Conservation (phyloP, 2,113 vertebrate species). For the Ahaetulla prasina region DNA sequence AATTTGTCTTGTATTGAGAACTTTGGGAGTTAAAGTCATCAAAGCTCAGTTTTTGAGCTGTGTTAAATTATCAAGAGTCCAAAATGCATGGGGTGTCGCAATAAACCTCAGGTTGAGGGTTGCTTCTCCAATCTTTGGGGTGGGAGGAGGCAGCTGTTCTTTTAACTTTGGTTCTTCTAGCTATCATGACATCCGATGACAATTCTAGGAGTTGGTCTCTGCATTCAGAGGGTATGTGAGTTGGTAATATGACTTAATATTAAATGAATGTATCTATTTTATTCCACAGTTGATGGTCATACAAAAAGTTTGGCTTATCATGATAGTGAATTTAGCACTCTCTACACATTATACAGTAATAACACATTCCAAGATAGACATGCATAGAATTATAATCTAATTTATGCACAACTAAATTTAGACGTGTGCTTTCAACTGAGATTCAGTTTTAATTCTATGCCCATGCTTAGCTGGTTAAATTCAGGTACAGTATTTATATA, state of each 20-base stretch:
- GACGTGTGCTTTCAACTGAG: not conserved
- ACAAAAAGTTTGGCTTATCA: not conserved
- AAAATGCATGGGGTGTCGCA: not conserved
- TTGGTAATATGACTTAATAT: not conserved
- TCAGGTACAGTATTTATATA: not conserved
- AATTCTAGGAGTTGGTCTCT: not conserved
- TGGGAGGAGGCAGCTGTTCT: not conserved
- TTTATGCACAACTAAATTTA: not conserved
- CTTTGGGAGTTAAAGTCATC: not conserved
- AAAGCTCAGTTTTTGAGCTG: not conserved
- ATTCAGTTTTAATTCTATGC: not conserved
- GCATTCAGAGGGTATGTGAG: not conserved
- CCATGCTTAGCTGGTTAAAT: not conserved
- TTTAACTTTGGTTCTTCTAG: not conserved
- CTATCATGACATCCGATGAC: not conserved
- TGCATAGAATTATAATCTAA: not conserved
- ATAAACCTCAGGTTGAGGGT: not conserved
- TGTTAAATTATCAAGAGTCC: not conserved
- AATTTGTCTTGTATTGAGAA: not conserved
- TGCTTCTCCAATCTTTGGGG: not conserved
- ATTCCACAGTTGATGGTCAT: not conserved
- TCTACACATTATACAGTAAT: not conserved
- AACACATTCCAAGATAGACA: not conserved
- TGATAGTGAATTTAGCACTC: not conserved
- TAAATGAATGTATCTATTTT: not conserved